Base-by-base conservation (phyloP, 2,888 invertebrate species). In the Ametastegia equiseti region DNA sequence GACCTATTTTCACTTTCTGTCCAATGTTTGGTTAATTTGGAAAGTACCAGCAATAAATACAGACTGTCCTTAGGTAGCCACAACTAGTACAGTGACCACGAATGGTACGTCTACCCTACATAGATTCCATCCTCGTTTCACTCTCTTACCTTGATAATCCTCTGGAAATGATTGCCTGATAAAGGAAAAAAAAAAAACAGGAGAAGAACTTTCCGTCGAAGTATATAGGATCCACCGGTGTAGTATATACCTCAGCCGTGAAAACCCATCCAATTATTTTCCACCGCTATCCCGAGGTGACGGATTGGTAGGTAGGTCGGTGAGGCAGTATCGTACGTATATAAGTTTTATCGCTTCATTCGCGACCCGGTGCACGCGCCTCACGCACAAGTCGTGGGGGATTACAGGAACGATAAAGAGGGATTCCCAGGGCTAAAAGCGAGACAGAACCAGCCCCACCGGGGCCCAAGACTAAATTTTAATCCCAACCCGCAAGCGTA, bases 311-410 rank as follows among this genome's bases (percentile, higher is more conserved):
- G 50, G 13, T 19, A 39, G 50, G 13, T 19, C 19, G 75, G 57
- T 4, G 11, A 11, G 45, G n/a, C 23, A 9, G 71, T 71, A 71
- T 71, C 78, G 78, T 63, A 50, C 36, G 50, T 75, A 36, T 75
- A 75, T 75, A 78, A 78, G 78, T 78, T 60, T 78, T 78, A 78
- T 78, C 78, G 78, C 78, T 78, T 78, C 39, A 78, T 78, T 78
- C 60, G 78, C 60, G 42, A 78, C 23, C n/a, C 78, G 60, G 39
- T 50, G 60, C 78, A 78, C 60, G 60, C 78, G 63, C 78, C 78
- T 39, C 60, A 78, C 78, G 78, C 78, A 78, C 39, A 42, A 57
- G 60, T 60, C 60, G 78, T 42, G 42, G 60, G 78, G 78, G 78
- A 78, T 78, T 60, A 78, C 78, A 78, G 5, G 60, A 78, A 78